Percentiles rank a stretch among this genome's conserved stretches.
Conservation (phyloP, 2,797 vertebrate genomes). For the Rhabdomys pumilio region DNA sequence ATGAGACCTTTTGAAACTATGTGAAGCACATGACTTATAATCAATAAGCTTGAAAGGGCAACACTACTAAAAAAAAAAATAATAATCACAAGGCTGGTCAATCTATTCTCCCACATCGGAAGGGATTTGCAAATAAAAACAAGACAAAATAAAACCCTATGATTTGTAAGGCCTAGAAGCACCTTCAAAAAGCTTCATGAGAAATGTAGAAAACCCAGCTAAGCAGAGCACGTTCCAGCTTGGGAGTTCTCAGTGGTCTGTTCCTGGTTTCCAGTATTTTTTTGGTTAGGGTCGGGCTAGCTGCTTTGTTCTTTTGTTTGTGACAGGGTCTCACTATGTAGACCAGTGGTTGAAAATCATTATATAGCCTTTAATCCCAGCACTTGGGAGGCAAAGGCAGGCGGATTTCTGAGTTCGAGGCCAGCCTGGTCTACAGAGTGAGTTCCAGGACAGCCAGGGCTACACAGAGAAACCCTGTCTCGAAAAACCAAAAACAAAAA, state of each 20-base stretch:
- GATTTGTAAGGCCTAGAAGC: background rate
- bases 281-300: background rate
- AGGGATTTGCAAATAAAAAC: conserved; percentile 58
- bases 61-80: conserved; percentile 70
- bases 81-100: conserved; percentile 45
- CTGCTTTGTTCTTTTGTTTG: background rate
- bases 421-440: no score
- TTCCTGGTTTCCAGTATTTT: background rate
- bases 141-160: background rate
- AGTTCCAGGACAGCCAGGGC: no score
- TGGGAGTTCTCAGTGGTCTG: background rate
- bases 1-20: conserved; percentile 46
- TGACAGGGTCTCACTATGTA: background rate
- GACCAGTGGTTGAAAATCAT: background rate
- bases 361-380: background rate
- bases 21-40: conserved; percentile 43
- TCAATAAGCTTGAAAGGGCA: conserved; percentile 59
- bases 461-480: no score
- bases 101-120: conserved; percentile 38
- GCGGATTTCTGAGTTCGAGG: no score
- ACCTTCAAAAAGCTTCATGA: background rate
- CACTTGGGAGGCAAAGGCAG: no score
- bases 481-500: no score
- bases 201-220: conserved; percentile 28
- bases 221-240: background rate